Evolutionary conservation across 2,797 vertebrate species (phyloP), one percentile per base, ranked within the genome.

Genomic region (Spinus pinus): DNA sequence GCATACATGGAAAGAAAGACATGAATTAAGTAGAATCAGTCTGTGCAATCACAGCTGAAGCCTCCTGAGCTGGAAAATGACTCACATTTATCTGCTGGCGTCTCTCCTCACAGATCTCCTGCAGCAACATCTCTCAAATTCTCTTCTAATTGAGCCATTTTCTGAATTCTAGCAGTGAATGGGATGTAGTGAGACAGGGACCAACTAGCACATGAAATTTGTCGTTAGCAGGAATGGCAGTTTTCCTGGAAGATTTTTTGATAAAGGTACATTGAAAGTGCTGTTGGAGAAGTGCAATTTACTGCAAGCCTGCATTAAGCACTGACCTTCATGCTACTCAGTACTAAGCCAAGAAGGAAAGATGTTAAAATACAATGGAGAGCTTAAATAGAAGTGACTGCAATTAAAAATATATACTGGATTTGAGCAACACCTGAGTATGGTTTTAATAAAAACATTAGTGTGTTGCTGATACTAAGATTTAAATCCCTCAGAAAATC

Each of bases 131-230:
- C 84, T 56, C 58, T 84, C 47, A 69, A 79, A 91, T 77, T 93
- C 66, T 71, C 60, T 61, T 51, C 78, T 95, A 90, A 96, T 65
- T 75, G 90, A 96, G 90, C 84, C 87, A 61, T 96, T 97, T 95
- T 88, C 96, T 82, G 88, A 94, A 81, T 30, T 42, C 60, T 57
- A 58, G 42, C 85, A 66, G 54, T 61, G 90, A 88, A 79, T n/a
- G 15, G 77, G 78, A 84, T 14, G 5, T 71, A 64, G 81, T 6
- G 73, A 77, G 75, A 69, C 3, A 4, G 44, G 67, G 56, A 83
- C 28, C 9, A 93, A n/a, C 25, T 7, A 70, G 72, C 41, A 42
- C 35, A 58, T 30, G 64, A 88, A 67, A 86, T 41, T 69, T 53
- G 66, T 77, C 94, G 42, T 93, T 78, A 83, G 49, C 31, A 56